phyloP scores from a whole-genome alignment of 2,797 vertebrate genomes.

The Phataginus tricuspis region DNA sequence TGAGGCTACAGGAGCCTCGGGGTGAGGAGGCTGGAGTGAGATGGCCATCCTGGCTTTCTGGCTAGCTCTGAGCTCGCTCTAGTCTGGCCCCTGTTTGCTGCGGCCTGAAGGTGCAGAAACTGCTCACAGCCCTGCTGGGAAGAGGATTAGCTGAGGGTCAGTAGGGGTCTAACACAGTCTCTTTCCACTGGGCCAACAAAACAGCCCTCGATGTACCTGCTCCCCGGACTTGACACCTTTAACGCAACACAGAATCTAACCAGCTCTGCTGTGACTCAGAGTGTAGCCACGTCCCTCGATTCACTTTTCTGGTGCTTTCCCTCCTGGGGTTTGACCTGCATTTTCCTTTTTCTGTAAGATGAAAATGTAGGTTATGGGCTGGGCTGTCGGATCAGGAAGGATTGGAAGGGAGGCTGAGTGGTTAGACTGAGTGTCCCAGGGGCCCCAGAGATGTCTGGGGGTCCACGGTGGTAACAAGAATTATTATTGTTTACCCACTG shows the following conservation, averaged over 20 bases:
- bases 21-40: background rate
- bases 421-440: background rate
- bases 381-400: slow-evolving; percentile 2
- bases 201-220: slow-evolving; percentile 49
- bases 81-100: background rate
- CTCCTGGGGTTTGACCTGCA: slow-evolving; percentile 35
- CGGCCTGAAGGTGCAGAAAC: background rate
- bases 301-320: slow-evolving; percentile 18
- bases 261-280: background rate
- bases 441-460: background rate
- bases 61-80: background rate
- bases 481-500: background rate
- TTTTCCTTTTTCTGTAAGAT: slow-evolving; percentile 54
- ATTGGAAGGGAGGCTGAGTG: background rate
- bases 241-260: slow-evolving; percentile 53
- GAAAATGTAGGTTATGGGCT: slow-evolving; percentile 56
- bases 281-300: background rate
- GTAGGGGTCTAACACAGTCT: slow-evolving; percentile 55
- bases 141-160: slow-evolving; percentile 46
- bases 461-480: background rate
- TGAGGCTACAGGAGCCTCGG: background rate
- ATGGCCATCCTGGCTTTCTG: background rate
- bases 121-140: background rate
- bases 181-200: slow-evolving; percentile 66
- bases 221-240: slow-evolving; percentile 49